Base-by-base conservation (phyloP, 2,888 invertebrate genomes). In the Caenorhabditis afra region DNA sequence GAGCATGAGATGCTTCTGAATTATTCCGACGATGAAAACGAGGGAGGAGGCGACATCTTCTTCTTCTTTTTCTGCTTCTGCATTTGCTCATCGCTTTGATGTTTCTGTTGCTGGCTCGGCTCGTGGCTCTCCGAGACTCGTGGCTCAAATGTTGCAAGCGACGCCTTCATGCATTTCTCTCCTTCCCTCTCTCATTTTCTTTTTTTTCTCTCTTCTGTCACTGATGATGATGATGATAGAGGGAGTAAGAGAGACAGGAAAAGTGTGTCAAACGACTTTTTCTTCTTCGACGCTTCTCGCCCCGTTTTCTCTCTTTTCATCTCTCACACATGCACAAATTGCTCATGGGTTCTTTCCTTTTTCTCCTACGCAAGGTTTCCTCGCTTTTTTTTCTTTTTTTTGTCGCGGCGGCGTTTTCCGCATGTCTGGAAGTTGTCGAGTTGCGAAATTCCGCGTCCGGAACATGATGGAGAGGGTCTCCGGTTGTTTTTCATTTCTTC, bases 181-280 rank as follows among this genome's bases (percentile, higher is more conserved):
- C 22, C 18, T 20, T 14, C 52, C 22, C 18, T 20, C 16, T 37
- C 53, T 55, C 55, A 4, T 64, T 52, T 55, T 20, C 20, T 44
- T 65, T 53, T 45, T 8, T 29, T 55, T 55, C 37, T 5, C 16
- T 29, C 58, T 52, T 53, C 59, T 68, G 58, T 70, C 61, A 61
- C 61, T 45, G 53, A 53, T 61, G 52, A 68, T 41, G 59, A 47
- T 47, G 22, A 62, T 61, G 61, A 70, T 70, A 61, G 68, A 68
- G 50, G 52, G 23, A 22, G 45, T 52, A 35, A 44, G 39, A 35
- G 37, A 29, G 39, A 35, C 52, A 41, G 58, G 59, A 50, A 70
- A 70, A 62, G 62, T 70, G 55, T 70, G 70, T 70, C 70, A 70
- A 70, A 41, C 70, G 39, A 37, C 57, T 57, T 57, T 18, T 41